These are phyloP conservation scores for Acronicta aceris DNA, from an alignment of 2,888 invertebrate genomes.

Conservation along the genomic window DNA sequence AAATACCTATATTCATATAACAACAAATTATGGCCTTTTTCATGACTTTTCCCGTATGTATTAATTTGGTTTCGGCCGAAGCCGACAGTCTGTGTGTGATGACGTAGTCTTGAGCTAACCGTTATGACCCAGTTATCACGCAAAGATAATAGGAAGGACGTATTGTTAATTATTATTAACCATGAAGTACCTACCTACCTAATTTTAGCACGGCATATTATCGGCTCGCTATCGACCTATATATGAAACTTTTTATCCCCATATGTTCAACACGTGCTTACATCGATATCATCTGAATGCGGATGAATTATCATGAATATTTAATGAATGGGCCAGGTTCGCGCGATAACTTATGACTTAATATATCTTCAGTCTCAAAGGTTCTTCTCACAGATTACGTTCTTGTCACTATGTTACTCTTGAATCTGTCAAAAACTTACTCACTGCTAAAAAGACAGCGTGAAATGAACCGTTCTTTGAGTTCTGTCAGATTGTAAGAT, in stretches of 20 bases:
- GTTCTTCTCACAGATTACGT: too few relatives aligned
- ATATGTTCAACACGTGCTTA: slow-evolving; percentile 25
- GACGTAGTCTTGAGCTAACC: background rate
- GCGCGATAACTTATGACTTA: slow-evolving; percentile 14
- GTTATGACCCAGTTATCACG: background rate
- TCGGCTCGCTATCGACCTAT: background rate
- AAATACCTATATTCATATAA: too few relatives aligned
- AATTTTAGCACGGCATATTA: background rate
- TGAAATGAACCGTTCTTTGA: background rate
- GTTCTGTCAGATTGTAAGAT: slow-evolving; percentile 2
- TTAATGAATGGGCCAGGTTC: slow-evolving; percentile 25
- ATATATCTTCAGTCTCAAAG: too few relatives aligned
- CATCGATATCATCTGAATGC: slow-evolving; percentile 18
- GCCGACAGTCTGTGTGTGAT: background rate
- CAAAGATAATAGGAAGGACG: background rate
- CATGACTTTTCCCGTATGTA: too few relatives aligned
- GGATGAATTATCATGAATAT: background rate
- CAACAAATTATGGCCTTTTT: too few relatives aligned
- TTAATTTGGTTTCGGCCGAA: too few relatives aligned
- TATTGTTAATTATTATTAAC: background rate
- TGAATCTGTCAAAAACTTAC: too few relatives aligned
- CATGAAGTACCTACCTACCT: background rate
- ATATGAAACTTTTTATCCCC: background rate
- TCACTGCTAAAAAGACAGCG: too few relatives aligned
- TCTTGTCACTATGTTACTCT: too few relatives aligned